Evolutionary conservation across 37 sponge, comb jelly and placozoan genomes (phyloP), one percentile per base, ranked within the genome.

Genomic region (Agelas oroides): DNA sequence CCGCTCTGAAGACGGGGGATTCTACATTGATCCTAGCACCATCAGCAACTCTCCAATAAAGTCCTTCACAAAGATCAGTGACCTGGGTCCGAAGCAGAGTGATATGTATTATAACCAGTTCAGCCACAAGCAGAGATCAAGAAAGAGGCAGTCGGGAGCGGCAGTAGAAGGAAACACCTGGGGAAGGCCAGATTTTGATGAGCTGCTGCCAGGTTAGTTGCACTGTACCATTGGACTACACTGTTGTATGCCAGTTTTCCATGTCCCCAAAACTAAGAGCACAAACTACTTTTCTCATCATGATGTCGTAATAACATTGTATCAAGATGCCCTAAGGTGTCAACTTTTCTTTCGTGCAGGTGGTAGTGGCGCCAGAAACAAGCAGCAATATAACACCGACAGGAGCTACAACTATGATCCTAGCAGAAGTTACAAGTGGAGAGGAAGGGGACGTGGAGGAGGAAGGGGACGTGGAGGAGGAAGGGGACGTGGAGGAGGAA

Each of bases 1-100:
- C 17, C 70, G 20, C 28, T 56, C 40, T 56, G 70, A 55, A 30
- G 81, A 80, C 14, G 81, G 81, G 21, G 81, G 81, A 11, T 80
- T 27, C 58, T 69, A 69, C n/a, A n/a, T 68, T 34, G 81, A 80
- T 24, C 70, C 69, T 37, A 69, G 58, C 25, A 25, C 54, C 0
- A 46, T 79, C 33, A 79, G 80, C 46, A 69, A 24, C 35, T 80
- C 81, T 1, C 81, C 81, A 1, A 21, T 74, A 28, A n/a, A 58
- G 34, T 34, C 58, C 31, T 80, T 80, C 66, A 69, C 36, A 17
- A 67, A 24, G 58, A 40, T 80, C 54, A 21, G 67, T 53, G 81
- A 80, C 6, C 20, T 80, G 70, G 66, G 40, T 27, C 66, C 79
- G 0, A 35, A 40, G 65, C 56, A 80, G 70, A 69, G 81, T 8